Base-by-base conservation (phyloP, 2,797 vertebrate genomes). In the Epinephelus awoara region DNA sequence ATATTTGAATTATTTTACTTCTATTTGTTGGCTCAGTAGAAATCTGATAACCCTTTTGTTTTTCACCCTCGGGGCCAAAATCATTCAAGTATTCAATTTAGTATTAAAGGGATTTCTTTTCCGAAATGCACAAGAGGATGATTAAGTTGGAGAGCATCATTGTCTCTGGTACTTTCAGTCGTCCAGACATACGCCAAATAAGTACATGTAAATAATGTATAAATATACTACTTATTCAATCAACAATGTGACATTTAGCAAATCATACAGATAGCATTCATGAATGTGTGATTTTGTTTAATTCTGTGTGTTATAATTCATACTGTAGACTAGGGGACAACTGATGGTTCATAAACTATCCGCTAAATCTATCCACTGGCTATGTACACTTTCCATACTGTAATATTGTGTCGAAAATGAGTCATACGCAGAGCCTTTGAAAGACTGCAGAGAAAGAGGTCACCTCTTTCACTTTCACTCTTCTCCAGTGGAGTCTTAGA, bases 361-460 rank as follows among this genome's bases (percentile, higher is more conserved):
- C 34, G 8, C 34, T 19, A 49, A 64, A 42, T 21, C 14, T 6
- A 52, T 47, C 3, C 17, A 49, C n/a, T 42, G 17, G 15, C 65
- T 11, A 11, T 51, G n/a, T 42, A 3, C 34, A 70, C 68, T 57
- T 61, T 51, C 70, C 42, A 66, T 46, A 63, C 55, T 72, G 27
- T 67, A 38, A 81, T 74, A 80, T 73, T 79, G 38, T 52, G 18
- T 50, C 54, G 77, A n/a, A 77, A 79, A 82, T 25, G 55, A 80
- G 63, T 70, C 55, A 46, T 1, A 67, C 50, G 19, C 6, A 23
- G 40, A 80, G 46, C 62, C 71, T 47, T 57, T 63, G 19, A 72
- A 61, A 38, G 70, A 72, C 15, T 73, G 75, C 70, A 77, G 71
- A 74, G 58, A 87, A 86, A 75, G 80, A 89, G 89, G 88, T 91